These are phyloP conservation scores for Potorous gilbertii DNA, from an alignment of 2,797 vertebrate genomes.

Conservation along the genomic window DNA sequence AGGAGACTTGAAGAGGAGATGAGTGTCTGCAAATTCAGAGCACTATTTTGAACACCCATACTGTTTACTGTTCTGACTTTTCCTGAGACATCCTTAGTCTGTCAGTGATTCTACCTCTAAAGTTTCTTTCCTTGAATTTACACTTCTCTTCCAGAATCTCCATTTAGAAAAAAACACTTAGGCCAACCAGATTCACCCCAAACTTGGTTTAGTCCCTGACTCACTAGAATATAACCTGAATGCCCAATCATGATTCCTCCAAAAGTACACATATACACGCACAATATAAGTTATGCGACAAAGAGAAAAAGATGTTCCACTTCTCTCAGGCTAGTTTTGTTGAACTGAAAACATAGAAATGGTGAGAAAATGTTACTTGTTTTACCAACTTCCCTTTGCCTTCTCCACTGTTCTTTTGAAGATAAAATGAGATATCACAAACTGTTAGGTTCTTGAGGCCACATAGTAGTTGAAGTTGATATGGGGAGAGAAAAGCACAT, in stretches of 20 bases:
- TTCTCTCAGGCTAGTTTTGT: not conserved
- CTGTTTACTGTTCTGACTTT: not conserved
- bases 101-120: not conserved
- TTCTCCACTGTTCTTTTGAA: not conserved
- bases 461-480: not conserved
- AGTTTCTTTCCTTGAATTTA: not conserved
- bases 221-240: not conserved
- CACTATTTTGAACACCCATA: not conserved
- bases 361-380: not conserved
- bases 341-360: not conserved
- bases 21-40: not conserved
- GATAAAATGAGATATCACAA: not conserved
- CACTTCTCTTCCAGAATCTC: not conserved
- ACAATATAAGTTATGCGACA: not conserved
- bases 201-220: not conserved
- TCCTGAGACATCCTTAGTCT: not conserved
- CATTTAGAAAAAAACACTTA: not conserved
- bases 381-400: not conserved
- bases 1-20: not conserved
- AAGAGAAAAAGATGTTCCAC: not conserved
- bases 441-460: not conserved
- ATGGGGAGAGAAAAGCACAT: not conserved
- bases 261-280: not conserved
- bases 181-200: not conserved
- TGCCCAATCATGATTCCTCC: not conserved